Base-by-base conservation (phyloP, 2,113 vertebrate species). In the Osmerus eperlanus region DNA sequence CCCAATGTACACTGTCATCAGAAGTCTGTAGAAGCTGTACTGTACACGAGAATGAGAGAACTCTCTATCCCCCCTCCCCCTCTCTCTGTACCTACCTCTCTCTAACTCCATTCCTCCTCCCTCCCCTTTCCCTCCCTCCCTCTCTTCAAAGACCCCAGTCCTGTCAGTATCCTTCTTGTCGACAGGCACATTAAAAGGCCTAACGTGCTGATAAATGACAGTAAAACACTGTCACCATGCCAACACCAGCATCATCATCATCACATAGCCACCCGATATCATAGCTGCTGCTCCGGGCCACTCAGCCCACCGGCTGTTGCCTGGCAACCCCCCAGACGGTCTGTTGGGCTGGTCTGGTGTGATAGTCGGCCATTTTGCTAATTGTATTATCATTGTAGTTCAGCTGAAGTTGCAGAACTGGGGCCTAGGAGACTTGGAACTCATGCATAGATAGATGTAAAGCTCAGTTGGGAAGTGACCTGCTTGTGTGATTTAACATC, bases 251-350 rank as follows among this genome's bases (percentile, higher is more conserved):
- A 9, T 47, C 41, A 47, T 47, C 41, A 47, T 47, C 41, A 47
- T 47, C 41, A 47, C 9, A 47, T 47, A 12, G 41, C 41, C 41
- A 47, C 41, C 41, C 7, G 41, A 47, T 47, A 63, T 82, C 75
- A 77, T 78, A 77, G 28, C 77, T 75, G 72, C 73, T 14, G 68
- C 75, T 85, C 79, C 80, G 72, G 84, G 78, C 78, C 54, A 68
- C 83, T 76, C 52, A 29, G 78, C 74, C 78, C 52, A 60, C 82
- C 85, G 58, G 77, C 73, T 83, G 89, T 91, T 90, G 89, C 89
- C 85, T 86, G 84, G 91, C 88, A 90, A 92, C 91, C 81, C 82
- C 80, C 78, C 89, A 82, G 91, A 84, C 80, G 72, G 76, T 82
- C 83, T 74, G 72, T 72, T 78, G 71, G 75, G 77, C 77, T 77